A percentile compares a stretch with the other conserved stretches of the same genome.
These are phyloP conservation scores for Naso thynnoides DNA, from an alignment of 2,797 vertebrate species.

Conservation along the genomic window DNA sequence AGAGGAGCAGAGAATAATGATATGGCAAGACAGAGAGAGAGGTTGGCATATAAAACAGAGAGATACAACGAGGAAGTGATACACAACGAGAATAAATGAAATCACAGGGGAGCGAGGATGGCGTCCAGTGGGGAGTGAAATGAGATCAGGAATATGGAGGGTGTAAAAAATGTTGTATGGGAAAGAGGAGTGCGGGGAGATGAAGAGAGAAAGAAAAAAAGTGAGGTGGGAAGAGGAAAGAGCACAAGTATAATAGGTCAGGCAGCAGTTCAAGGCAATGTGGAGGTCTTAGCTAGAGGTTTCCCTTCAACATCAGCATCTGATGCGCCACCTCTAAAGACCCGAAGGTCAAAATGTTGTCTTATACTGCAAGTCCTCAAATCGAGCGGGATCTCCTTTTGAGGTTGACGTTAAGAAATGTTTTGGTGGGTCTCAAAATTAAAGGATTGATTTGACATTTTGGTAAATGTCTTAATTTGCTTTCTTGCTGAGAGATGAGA, in stretches of 20 bases:
- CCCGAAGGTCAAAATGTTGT: constrained; percentile 39
- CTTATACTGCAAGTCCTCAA: constrained; percentile 46
- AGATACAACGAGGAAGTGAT: constrained; percentile 44
- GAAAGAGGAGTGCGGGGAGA: constrained; percentile 47
- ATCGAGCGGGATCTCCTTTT: constrained; percentile 36
- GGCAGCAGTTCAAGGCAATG: constrained; percentile 81
- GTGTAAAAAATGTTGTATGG: constrained; percentile 46
- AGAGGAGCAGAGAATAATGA: constrained; percentile 71
- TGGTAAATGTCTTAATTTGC: constrained; percentile 15
- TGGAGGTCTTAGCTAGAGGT: constrained; percentile 68
- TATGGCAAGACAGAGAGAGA: constrained; percentile 39
- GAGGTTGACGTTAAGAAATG: constrained; percentile 11
- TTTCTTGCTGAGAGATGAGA: neutral
- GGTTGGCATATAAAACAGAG: constrained; percentile 57
- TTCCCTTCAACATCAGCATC: constrained; percentile 60
- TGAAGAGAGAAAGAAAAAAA: constrained; percentile 62
- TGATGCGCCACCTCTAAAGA: constrained; percentile 63
- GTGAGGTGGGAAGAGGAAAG: constrained; percentile 78
- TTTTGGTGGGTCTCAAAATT: constrained; percentile 43
- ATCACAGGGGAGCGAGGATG: constrained; percentile 52
- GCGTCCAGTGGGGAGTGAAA: constrained; percentile 69
- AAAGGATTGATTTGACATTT: constrained; percentile 48
- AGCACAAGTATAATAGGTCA: constrained; percentile 85
- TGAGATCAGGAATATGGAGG: constrained; percentile 80
- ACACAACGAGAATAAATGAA: constrained; percentile 67